Base-by-base conservation (phyloP, 2,888 invertebrate genomes). In the Parnassius smintheus region DNA sequence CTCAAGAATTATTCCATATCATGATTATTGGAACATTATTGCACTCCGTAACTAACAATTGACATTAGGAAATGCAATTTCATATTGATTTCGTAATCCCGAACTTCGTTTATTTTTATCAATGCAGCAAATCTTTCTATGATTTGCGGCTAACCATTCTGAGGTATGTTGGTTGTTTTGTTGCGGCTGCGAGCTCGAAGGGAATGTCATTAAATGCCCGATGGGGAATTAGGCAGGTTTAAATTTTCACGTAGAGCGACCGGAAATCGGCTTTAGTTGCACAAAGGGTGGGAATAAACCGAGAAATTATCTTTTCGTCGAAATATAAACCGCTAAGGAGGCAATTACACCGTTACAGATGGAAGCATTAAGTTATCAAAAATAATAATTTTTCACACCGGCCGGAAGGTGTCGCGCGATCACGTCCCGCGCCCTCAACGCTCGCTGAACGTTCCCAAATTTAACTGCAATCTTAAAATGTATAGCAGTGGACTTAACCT, bases 11-110 rank as follows among this genome's bases (percentile, higher is more conserved):
- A 91, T 89, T 88, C 80, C 88, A 88, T 89, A 91, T 90, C 90
- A 89, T 91, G 91, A 91, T 90, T 90, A 91, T 91, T 90, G 91
- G 90, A 90, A 90, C 90, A 90, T 91, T 91, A 91, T 91, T 91
- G 91, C 91, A 89, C 91, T 90, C 88, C 82, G 91, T 90, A 91
- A 91, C 90, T 90, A 91, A 91, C 91, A 91, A 91, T 91, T 91
- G 91, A 91, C 91, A 91, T 91, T 91, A 91, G 91, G 90, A 89
- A 90, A 90, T 91, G 89, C 90, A 91, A 91, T 91, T 90, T 90
- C 86, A 90, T 89, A 91, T 91, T 91, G 91, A 91, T 91, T 91
- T 83, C 85, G 88, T 89, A 90, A 89, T 90, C 83, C 85, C 78
- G 76, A 72, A 74, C 75, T 77, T 85, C 85, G 82, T 91, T 91